Conservation (phyloP, 2,797 vertebrate species). For the Gobio occitaniae region DNA sequence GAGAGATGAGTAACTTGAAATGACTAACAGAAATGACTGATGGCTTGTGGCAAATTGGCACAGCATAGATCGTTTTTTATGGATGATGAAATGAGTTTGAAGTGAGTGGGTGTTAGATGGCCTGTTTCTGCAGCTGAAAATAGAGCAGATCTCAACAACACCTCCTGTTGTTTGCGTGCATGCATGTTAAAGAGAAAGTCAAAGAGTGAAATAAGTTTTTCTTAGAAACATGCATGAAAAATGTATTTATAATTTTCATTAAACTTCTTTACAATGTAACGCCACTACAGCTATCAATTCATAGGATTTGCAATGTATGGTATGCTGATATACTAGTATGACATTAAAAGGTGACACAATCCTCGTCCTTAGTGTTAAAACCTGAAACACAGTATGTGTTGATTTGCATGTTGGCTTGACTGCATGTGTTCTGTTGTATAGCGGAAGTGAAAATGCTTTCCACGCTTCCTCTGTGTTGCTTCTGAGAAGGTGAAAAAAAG, state of each 20-base stretch:
- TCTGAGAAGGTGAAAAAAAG: conserved; percentile 72
- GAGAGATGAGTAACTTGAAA: not conserved
- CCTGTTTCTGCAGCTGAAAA: conserved; percentile 37
- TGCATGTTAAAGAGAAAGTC: conserved; percentile 7
- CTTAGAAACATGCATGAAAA: not conserved
- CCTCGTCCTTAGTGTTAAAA: not conserved
- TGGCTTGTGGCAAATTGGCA: conserved; percentile 18
- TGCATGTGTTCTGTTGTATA: conserved; percentile 48
- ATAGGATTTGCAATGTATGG: not conserved
- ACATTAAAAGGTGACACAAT: not conserved
- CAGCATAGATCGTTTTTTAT: conserved; percentile 13
- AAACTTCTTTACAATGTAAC: not conserved
- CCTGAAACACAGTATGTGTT: not conserved
- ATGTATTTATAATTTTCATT: not conserved
- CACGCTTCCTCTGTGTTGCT: conserved; percentile 71
- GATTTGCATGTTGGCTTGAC: conserved; percentile 39
- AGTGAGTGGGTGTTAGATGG: conserved; percentile 32
- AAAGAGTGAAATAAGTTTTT: not conserved
- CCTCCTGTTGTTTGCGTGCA: not conserved
- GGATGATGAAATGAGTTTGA: conserved; percentile 35
- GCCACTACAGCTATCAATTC: not conserved
- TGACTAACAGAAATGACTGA: conserved; percentile 23
- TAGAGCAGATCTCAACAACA: conserved; percentile 26
- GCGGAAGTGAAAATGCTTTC: conserved; percentile 78
- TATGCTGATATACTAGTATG: not conserved